Percentiles rank a stretch among this genome's conserved stretches.
Evolutionary conservation across 2,888 invertebrate genomes (phyloP).

Genomic region (Pemphredon lugubris): DNA sequence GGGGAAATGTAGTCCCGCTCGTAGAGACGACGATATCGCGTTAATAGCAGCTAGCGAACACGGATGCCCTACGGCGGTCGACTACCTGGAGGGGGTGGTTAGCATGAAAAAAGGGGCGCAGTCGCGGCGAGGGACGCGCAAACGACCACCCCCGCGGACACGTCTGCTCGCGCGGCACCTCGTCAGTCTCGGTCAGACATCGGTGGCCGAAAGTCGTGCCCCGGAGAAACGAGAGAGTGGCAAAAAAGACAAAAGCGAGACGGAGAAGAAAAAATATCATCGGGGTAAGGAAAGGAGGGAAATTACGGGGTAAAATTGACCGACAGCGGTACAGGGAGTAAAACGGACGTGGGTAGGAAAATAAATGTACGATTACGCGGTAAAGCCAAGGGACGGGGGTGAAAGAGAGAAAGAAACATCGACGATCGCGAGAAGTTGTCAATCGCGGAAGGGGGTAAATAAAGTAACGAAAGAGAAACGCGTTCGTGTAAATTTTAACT

Average conservation of each 20-base stretch:
- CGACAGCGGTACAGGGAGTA: too few relatives aligned
- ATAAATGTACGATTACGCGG: background rate
- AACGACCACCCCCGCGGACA: slow-evolving; percentile 65
- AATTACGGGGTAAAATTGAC: background rate
- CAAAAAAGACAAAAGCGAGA: slow-evolving; percentile 9
- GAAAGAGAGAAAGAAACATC: too few relatives aligned
- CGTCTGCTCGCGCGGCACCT: slow-evolving; percentile 50
- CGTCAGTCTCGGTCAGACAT: slow-evolving; percentile 69
- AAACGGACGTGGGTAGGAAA: too few relatives aligned
- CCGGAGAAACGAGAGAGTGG: slow-evolving; percentile 11
- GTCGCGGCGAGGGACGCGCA: slow-evolving; percentile 51
- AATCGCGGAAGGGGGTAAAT: too few relatives aligned
- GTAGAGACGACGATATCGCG: slow-evolving; percentile 15
- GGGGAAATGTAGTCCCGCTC: too few relatives aligned
- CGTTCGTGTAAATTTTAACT: too few relatives aligned
- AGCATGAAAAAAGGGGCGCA: slow-evolving; percentile 64
- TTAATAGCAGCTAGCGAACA: slow-evolving; percentile 18
- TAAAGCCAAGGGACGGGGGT: background rate
- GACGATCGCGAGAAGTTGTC: too few relatives aligned
- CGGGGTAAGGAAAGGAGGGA: background rate
- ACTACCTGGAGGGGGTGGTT: slow-evolving; percentile 32
- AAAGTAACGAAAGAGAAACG: too few relatives aligned
- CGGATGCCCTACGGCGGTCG: slow-evolving; percentile 13
- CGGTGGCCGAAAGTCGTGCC: slow-evolving; percentile 61
- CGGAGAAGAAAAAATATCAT: slow-evolving; percentile 19